Base-by-base conservation (phyloP, 1,140 invertebrate genomes). In the Aphelenchoides besseyi region DNA sequence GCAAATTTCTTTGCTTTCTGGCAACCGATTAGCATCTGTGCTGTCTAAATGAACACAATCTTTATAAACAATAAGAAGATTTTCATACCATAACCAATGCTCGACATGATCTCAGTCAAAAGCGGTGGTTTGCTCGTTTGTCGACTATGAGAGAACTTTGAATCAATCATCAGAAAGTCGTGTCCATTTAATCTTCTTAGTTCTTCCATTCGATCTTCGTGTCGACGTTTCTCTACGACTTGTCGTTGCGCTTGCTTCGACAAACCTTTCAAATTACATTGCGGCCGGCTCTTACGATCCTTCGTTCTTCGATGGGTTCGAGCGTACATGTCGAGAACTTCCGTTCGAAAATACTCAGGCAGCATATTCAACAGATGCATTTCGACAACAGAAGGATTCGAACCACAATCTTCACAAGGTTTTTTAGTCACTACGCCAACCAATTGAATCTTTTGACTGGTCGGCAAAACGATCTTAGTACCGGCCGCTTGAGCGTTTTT, bases 401-500 rank as follows among this genome's bases (percentile, higher is more conserved):
- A 37, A 0, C 63, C 63, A 32, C 63, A 66, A 30, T 66, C 63
- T 8, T 66, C 63, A 32, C 63, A 66, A 16, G 63, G 63, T 33
- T 37, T 33, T 33, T 59, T 5, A 33, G 5, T 18, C 5, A 29
- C 55, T 5, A 18, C 55, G 12, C 5, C 55, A 18, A 59, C 18
- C 12, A 59, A 8, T 59, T 28, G 5, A 23, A 23, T 33, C 5
- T 5, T 59, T 28, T 28, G 26, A 8, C 23, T 59, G 12, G 23
- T 5, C 5, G 55, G 55, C 55, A 5, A 33, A 59, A 23, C 26
- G 18, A 8, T 5, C 5, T 16, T 33, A 18, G 5, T 8, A 8
- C 18, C 32, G 5, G 26, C 55, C 5, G 5, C 5, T 59, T 59
- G 26, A 59, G 5, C 18, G 5, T 59, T 18, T 59, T 59, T 59